Evolutionary conservation across 2,888 invertebrate genomes (phyloP).

Genomic region (Aleiodes testaceus): DNA sequence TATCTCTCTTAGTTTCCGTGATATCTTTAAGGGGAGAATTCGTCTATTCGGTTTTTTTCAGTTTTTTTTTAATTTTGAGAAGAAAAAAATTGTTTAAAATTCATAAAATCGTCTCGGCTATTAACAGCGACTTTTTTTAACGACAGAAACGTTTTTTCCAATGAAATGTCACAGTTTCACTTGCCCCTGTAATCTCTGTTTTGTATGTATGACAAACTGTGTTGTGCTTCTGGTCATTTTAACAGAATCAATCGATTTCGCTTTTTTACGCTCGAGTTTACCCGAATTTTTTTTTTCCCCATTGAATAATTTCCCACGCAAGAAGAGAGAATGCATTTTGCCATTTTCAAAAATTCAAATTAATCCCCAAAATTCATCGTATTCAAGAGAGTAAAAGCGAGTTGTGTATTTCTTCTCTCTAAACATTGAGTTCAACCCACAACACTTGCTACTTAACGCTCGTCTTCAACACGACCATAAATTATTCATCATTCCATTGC

Average conservation of each 20-base stretch:
- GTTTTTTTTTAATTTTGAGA: too few species aligned
- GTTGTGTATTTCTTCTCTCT: conserved; percentile 16
- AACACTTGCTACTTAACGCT: conserved; percentile 55
- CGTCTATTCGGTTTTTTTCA: too few species aligned
- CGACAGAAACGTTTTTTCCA: too few species aligned
- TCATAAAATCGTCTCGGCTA: neutral
- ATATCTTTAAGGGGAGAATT: too few species aligned
- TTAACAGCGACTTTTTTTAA: too few species aligned
- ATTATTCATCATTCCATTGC: conserved; percentile 51
- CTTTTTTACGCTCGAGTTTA: conserved; percentile 5
- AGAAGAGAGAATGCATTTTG: too few species aligned
- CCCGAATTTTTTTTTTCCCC: neutral
- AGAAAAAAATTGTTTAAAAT: conserved; percentile 7
- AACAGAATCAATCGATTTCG: conserved; percentile 19
- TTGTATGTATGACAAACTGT: conserved; percentile 22
- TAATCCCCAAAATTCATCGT: conserved; percentile 22
- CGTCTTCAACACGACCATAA: conserved; percentile 42
- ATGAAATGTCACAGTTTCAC: too few species aligned
- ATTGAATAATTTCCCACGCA: too few species aligned
- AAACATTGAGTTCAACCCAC: conserved; percentile 52
- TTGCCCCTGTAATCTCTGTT: neutral
- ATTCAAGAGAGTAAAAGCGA: neutral
- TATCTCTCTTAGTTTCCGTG: too few species aligned
- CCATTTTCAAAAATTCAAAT: conserved; percentile 28
- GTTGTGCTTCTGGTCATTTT: conserved; percentile 17